Evolutionary conservation across 2,797 vertebrate species (phyloP), one percentile per base, ranked within the genome.

Genomic region (Cetoscarus ocellatus): DNA sequence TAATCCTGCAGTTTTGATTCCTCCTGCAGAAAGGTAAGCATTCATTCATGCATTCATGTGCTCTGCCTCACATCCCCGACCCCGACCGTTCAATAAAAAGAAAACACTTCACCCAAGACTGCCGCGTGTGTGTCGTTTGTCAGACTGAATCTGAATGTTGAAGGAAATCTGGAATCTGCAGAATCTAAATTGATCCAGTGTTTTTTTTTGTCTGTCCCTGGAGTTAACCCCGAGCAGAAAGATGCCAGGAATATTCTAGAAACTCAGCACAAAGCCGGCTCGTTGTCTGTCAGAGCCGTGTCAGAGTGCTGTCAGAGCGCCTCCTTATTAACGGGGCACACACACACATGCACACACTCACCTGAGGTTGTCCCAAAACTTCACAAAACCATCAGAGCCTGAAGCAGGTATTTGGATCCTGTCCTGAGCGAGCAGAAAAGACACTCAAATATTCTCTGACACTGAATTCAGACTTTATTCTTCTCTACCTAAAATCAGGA

Each of bases 1-100:
- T 77, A 80, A 87, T 70, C 91, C 10, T 17, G 12, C 87, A 7
- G 47, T 61, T 62, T 52, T 27, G 38, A 12, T 63, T 70, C 7
- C 11, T 7, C 5, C 1, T 0, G 15, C 19, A 11, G 19, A 45
- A 75, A 73, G 83, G 90, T 91, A 67, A 82, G 89, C 61, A 79
- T 75, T 69, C 61, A 79, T 75, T 69, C 47, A 8, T 40, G 49
- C 34, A 10, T 34, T 51, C 54, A 52, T 55, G 71, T 42, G 42
- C 56, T 57, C 63, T 64, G 42, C 10, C 50, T 84, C 19, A 61
- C 75, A 66, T 83, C 57, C 68, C 73, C 64, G 51, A 80, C 75
- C 59, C 36, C 82, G 65, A 86, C 38, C 47, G 79, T 73, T 80
- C 65, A 93, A 93, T 92, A 92, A 93, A 93, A 49, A 69, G 14